Evolutionary conservation across 2,888 invertebrate genomes (phyloP), one percentile per base, ranked within the genome.

Genomic region (Drosophila diplacantha): DNA sequence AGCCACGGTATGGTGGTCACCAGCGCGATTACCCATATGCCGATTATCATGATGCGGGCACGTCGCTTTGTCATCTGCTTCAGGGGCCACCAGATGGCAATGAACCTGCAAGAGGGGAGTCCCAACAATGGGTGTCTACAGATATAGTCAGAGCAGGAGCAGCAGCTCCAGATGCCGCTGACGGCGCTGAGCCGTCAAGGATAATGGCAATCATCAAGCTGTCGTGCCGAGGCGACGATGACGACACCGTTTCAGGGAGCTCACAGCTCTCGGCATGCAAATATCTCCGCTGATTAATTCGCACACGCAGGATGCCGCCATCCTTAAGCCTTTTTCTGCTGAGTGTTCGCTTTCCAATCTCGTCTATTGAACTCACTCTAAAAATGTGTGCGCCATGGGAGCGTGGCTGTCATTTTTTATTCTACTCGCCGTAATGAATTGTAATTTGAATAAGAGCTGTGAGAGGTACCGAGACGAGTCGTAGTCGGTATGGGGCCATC

Each of bases 21-120:
- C 71, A 95, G 89, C 2, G 97, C 95, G 75, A 95, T 92, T 84
- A 95, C 91, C 97, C 97, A 97, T 84, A 97, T 97, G 84, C 95
- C 90, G 64, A 95, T 90, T 81, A 97, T 96, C 91, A 96, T 94
- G 87, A 95, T 90, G 54, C 96, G 91, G 11, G 97, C 96, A 18
- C 96, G 92, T 56, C 94, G 91, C 85, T 95, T 95, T 46, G 96
- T 96, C 89, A 97, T 95, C 88, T 96, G 96, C 85, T 95, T 95
- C 81, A 97, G 88, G 3, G 96, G 96, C 93, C 96, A 96, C 94
- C 97, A 97, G 82, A 97, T 98, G 44, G 97, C 97, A 75, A 97
- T 91, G 87, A 97, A 97, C 90, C 97, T 97, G 93, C 18, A 93
- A 92, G 46, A 92, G 53, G 92, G 53, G 62, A 66, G 60, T 60